Conservation (phyloP, 2,113 vertebrate species). For the Malurus melanocephalus region DNA sequence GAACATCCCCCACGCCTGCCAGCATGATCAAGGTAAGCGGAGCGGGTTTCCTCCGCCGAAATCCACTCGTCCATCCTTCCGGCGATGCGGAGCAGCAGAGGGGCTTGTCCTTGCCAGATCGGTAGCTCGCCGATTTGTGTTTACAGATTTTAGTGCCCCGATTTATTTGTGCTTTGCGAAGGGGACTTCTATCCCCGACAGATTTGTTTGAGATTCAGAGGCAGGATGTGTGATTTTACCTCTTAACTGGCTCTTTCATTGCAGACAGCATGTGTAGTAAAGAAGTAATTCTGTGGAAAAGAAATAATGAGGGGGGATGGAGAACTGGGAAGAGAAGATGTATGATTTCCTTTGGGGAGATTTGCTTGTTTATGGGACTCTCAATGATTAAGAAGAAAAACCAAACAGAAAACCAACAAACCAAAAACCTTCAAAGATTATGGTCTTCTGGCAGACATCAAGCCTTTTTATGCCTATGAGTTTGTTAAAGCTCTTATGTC, state of each 20-base stretch:
- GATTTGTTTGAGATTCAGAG: neutral
- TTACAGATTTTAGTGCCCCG: neutral
- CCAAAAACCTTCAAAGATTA: neutral
- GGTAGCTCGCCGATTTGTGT: neutral
- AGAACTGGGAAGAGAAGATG: neutral
- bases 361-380: neutral
- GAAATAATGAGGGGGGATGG: neutral
- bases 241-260: neutral
- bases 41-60: neutral
- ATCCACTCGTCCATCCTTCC: neutral
- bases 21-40: conserved; percentile 46
- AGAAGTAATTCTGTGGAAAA: neutral
- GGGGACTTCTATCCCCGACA: neutral
- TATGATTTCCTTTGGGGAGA: neutral
- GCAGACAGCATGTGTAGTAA: neutral
- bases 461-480: neutral
- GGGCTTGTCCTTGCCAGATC: neutral
- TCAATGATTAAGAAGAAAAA: neutral
- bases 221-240: neutral
- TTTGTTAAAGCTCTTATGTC: neutral
- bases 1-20: neutral
- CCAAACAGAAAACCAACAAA: neutral
- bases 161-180: neutral
- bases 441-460: neutral
- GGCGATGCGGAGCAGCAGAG: neutral